These are phyloP conservation scores for Oryzias celebensis DNA, from an alignment of 2,113 vertebrate genomes.

Conservation along the genomic window DNA sequence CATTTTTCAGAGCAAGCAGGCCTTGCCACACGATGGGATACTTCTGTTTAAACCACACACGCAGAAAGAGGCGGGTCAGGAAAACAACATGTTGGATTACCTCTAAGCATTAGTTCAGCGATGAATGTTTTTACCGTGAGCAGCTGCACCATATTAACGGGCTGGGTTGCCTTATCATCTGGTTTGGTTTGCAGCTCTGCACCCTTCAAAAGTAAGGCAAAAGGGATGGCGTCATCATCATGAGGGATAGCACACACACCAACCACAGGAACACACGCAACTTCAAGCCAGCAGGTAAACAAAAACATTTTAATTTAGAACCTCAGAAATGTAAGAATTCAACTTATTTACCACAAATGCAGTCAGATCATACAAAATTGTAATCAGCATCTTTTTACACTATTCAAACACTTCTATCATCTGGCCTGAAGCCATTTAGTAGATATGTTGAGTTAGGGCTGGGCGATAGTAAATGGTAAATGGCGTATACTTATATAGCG, in stretches of 20 bases:
- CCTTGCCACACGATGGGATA: conserved; percentile 99
- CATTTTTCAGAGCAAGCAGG: conserved; percentile 93
- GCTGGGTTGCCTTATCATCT: conserved; percentile 86
- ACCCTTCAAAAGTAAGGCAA: conserved; percentile 67
- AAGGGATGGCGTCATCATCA: conserved; percentile 2
- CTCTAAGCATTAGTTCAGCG: not conserved
- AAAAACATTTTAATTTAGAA: too few relatives aligned
- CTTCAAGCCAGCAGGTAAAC: too few relatives aligned
- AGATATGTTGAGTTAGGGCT: too few relatives aligned
- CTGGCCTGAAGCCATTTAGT: too few relatives aligned
- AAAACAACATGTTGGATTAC: conserved; percentile 5
- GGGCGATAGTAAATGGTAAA: too few relatives aligned
- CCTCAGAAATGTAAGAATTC: too few relatives aligned
- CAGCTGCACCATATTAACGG: conserved; percentile 95
- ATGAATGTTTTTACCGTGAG: conserved; percentile 80
- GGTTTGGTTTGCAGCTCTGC: conserved; percentile 79
- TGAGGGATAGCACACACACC: not conserved
- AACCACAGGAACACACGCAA: too few relatives aligned
- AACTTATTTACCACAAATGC: too few relatives aligned
- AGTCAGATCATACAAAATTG: too few relatives aligned
- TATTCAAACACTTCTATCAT: too few relatives aligned
- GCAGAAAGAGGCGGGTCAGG: conserved; percentile 18
- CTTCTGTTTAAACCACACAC: conserved; percentile 77
- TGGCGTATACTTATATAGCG: too few relatives aligned
- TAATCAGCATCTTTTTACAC: too few relatives aligned